Conservation (phyloP, 2,113 vertebrate species). For the Syngnathus scovelli region DNA sequence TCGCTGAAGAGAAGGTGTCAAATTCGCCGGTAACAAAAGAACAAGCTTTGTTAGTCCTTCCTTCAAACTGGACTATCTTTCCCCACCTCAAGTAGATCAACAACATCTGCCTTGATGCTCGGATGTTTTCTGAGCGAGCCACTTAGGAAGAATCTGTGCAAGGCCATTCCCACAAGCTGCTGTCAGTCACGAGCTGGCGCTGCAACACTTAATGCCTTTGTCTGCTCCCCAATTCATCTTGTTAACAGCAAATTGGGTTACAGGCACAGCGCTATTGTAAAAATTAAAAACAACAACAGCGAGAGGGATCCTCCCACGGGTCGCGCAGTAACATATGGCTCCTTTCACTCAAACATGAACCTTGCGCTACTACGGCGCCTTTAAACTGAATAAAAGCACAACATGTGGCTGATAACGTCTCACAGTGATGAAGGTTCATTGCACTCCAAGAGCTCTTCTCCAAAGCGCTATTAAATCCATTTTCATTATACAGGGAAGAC, state of each 20-base stretch:
- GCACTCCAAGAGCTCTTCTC: not conserved
- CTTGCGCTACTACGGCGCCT: conserved; percentile 54
- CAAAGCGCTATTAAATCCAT: not conserved
- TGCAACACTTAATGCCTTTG: conserved; percentile 78
- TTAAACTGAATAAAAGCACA: not conserved
- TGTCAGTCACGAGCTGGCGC: conserved; percentile 77
- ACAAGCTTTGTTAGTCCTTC: not conserved
- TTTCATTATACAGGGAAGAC: not conserved
- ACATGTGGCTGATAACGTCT: not conserved
- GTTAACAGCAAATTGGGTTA: conserved; percentile 78
- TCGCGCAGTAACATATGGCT: conserved; percentile 57
- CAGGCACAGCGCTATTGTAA: conserved; percentile 66
- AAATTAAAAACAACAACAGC: conserved; percentile 49
- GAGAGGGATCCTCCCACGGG: conserved; percentile 58
- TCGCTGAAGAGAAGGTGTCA: not conserved
- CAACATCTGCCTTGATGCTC: conserved; percentile 76
- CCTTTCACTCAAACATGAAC: conserved; percentile 64
- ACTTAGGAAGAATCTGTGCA: conserved; percentile 75
- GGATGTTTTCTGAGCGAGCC: conserved; percentile 76
- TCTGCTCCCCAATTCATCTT: conserved; percentile 79
- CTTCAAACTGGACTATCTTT: conserved; percentile 35
- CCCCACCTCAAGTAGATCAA: conserved; percentile 68
- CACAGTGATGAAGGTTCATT: conserved; percentile 21
- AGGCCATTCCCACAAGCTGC: conserved; percentile 76
- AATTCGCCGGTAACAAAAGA: not conserved